Conservation (phyloP, 2,888 invertebrate genomes). For the Stenchaetothrips biformis region DNA sequence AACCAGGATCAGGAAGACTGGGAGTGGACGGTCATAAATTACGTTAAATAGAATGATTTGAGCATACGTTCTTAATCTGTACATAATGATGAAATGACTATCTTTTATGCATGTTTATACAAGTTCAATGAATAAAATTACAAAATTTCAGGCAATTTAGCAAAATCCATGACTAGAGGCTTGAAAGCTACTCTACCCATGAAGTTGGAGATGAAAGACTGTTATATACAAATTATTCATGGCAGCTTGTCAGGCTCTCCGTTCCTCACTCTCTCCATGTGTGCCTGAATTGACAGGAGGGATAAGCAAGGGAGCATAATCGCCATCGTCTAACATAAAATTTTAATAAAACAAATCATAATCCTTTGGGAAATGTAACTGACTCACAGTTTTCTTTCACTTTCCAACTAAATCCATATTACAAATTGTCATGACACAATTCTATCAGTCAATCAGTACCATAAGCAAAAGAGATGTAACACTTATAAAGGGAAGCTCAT, state of each 20-base stretch:
- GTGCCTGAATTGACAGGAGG: not conserved
- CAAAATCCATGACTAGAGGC: slow-evolving; percentile 8
- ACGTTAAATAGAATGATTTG: slow-evolving; percentile 12
- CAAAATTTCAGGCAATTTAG: not conserved
- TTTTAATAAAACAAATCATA: not conserved
- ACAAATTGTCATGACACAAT: slow-evolving; percentile 14
- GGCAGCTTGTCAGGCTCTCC: slow-evolving; percentile 10
- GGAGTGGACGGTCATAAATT: slow-evolving; percentile 6
- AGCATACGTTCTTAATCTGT: slow-evolving; percentile 14
- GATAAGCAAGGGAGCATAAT: no score
- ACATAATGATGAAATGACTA: slow-evolving; percentile 21
- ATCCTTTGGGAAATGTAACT: not conserved
- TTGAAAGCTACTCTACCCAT: slow-evolving; percentile 17
- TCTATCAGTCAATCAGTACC: slow-evolving; percentile 11
- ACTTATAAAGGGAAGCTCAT: not conserved
- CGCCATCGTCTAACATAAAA: no score
- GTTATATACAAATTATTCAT: slow-evolving; percentile 5
- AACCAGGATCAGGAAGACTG: slow-evolving; percentile 19
- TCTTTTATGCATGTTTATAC: slow-evolving; percentile 2
- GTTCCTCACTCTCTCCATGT: not conserved
- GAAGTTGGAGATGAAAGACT: slow-evolving; percentile 1
- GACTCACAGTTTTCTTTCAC: not conserved
- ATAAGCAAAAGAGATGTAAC: not conserved
- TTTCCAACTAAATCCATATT: slow-evolving; percentile 2
- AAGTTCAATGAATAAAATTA: not conserved